Evolutionary conservation across 2,797 vertebrate genomes (phyloP), one percentile per base, ranked within the genome.

Genomic region (Manis javanica): DNA sequence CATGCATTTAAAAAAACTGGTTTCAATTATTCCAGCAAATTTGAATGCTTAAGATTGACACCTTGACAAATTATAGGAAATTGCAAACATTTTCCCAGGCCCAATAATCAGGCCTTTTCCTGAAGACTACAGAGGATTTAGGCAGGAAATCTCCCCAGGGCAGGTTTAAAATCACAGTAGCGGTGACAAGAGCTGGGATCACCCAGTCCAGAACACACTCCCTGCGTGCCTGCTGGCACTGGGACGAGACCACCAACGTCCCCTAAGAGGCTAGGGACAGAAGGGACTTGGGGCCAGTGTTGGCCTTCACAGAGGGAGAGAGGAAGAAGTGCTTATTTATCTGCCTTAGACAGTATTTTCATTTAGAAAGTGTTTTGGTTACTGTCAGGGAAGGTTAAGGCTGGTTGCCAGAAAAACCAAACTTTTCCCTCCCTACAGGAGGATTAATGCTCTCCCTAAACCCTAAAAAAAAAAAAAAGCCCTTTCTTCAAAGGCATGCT

Each of bases 291-390:
- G 61, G 83, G 96, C 98, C 69, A 96, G 83, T 94, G 94, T 94
- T 97, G 87, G 26, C 88, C 97, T 95, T 97, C 61, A 6, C 96
- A 5, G 88, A 96, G 96, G 96, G 92, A 96, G 94, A 95, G 95
- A 61, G 87, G 96, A 96, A 96, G 95, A 87, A 49, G 95, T 94
- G 94, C 23, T 97, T 98, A 97, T 98, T 98, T 98, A 97, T 93
- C 74, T 82, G 61, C 89, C 74, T 88, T 90, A 72, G 96, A 74
- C 97, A 97, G 92, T 97, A 92, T 97, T 98, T 98, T 96, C 97
- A 97, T 97, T 98, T 98, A 98, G 97, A 98, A 98, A 97, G 97
- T 96, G 94, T 98, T 98, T 98, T 97, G 97, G 98, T 98, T 98
- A 96, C 98, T 97, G 96, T 97, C 95, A 88, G 91, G 97, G 97